A percentile compares a stretch with the other conserved stretches of the same genome.
Evolutionary conservation across 2,888 invertebrate species (phyloP).

Genomic region (Beris chalybata): DNA sequence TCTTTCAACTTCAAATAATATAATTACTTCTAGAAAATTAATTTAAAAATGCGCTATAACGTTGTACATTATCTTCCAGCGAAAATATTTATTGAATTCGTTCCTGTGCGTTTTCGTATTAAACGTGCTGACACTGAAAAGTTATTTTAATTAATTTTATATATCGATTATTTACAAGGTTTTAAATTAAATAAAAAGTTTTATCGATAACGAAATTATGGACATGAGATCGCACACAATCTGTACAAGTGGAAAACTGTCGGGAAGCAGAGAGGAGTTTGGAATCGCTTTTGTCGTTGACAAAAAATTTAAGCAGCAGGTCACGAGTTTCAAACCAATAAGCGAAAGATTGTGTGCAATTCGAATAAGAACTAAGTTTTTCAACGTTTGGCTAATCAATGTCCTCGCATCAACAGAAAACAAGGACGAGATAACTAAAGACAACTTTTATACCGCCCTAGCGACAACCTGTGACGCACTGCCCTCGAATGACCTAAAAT

Average conservation of each 20-base stretch:
- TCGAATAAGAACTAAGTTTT: no score
- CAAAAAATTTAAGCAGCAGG: background rate
- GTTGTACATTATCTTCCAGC: constrained; percentile 66
- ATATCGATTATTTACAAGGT: no score
- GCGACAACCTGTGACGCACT: no score
- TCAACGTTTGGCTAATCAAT: no score
- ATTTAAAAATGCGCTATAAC: constrained; percentile 26
- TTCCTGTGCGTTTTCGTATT: constrained; percentile 70
- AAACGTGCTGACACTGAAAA: constrained; percentile 71
- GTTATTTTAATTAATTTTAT: no score
- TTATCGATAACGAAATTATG: constrained; percentile 32
- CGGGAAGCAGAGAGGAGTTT: constrained; percentile 1
- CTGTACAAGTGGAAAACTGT: background rate
- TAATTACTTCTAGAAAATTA: constrained; percentile 13
- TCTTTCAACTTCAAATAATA: background rate
- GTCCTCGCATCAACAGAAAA: no score
- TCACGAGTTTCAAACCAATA: no score
- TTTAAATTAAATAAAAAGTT: no score
- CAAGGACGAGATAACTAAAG: no score
- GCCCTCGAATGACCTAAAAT: no score
- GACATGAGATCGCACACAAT: background rate
- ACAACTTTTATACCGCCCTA: no score
- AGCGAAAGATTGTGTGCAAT: no score
- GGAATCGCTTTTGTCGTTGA: background rate
- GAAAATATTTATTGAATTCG: constrained; percentile 76